Evolutionary conservation across 1,140 invertebrate genomes (phyloP).

Genomic region (Drosophila kohkoa): DNA sequence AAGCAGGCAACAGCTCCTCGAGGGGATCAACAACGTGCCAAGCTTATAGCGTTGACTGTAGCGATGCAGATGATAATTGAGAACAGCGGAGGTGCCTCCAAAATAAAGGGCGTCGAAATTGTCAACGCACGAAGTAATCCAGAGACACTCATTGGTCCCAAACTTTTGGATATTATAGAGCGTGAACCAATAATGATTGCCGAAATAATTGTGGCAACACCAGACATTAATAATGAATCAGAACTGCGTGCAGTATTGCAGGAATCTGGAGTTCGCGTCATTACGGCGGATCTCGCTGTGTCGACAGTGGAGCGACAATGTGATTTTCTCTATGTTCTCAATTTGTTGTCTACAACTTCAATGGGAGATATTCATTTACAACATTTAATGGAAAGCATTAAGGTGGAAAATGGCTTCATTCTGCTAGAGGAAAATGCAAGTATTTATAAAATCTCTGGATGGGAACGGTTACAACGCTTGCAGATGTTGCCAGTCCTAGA

Average conservation of each 20-base stretch:
- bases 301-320: constrained; percentile 88
- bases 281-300: constrained; percentile 85
- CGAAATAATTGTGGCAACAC: constrained; percentile 86
- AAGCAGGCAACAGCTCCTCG: constrained; percentile 84
- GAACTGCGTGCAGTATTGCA: constrained; percentile 76
- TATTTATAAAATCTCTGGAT: constrained; percentile 85
- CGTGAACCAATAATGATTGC: constrained; percentile 88
- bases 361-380: constrained; percentile 80
- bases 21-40: constrained; percentile 85
- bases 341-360: constrained; percentile 85
- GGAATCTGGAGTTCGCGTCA: constrained; percentile 86
- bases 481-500: constrained; percentile 85
- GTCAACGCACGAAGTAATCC: constrained; percentile 86
- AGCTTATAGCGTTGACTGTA: constrained; percentile 86
- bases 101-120: constrained; percentile 92
- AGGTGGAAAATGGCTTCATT: constrained; percentile 89
- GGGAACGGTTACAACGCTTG: constrained; percentile 79
- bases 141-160: constrained; percentile 87
- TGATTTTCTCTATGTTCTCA: constrained; percentile 88
- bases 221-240: constrained; percentile 67
- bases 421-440: constrained; percentile 90
- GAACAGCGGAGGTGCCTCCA: constrained; percentile 89
- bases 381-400: constrained; percentile 88
- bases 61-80: constrained; percentile 91
- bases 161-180: constrained; percentile 87